phyloP scores from a whole-genome alignment of 1,140 invertebrate species.

The Tribolium castaneum region DNA sequence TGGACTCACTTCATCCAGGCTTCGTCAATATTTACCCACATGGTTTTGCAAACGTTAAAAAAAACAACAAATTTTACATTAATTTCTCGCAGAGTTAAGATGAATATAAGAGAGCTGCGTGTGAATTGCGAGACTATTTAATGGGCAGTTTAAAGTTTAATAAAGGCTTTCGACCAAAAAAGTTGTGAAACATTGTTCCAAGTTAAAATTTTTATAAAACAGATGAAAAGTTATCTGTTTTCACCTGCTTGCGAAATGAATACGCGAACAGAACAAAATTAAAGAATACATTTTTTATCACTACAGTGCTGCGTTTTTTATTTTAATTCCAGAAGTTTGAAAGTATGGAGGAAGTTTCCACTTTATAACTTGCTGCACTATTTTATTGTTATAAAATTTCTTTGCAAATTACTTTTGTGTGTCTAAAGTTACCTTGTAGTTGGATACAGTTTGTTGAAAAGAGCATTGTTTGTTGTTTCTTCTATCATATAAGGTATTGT shows the following conservation, averaged over 20 bases:
- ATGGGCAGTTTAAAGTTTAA: too few relatives aligned
- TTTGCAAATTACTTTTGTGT: neutral
- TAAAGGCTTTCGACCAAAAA: neutral
- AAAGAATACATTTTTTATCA: conserved; percentile 1
- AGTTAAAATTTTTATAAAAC: neutral
- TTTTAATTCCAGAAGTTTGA: neutral
- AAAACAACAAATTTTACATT: too few relatives aligned
- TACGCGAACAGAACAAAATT: neutral
- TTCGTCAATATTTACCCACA: neutral
- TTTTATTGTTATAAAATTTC: neutral
- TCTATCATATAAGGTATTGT: neutral
- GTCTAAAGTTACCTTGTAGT: neutral
- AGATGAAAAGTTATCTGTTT: neutral
- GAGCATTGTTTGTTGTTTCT: neutral
- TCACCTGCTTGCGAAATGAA: neutral
- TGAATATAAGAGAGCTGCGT: too few relatives aligned
- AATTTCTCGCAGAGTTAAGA: too few relatives aligned
- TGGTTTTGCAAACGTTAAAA: too few relatives aligned
- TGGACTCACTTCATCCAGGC: neutral
- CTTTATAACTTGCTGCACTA: neutral
- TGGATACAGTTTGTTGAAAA: neutral
- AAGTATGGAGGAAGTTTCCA: neutral
- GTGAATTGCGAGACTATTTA: neutral
- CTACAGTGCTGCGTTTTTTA: neutral
- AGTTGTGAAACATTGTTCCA: neutral